phyloP scores from a whole-genome alignment of 1,140 invertebrate species.

The Drosophila orena region DNA sequence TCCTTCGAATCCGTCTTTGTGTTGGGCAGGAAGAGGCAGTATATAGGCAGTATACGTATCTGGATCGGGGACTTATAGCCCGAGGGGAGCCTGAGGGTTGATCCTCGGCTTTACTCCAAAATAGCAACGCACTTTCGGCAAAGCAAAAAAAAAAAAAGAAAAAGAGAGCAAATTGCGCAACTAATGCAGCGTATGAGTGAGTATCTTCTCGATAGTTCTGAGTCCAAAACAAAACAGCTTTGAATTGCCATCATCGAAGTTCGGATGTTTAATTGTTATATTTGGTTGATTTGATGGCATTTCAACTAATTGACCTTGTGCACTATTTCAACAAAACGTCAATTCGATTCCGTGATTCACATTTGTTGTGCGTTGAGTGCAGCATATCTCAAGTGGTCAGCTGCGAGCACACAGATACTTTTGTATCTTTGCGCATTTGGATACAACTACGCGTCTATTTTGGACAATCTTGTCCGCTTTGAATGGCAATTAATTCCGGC shows the following conservation, averaged over 20 bases:
- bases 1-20: conserved; percentile 30
- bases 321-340: conserved; percentile 70
- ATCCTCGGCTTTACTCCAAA: conserved; percentile 16
- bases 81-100: conserved; percentile 25
- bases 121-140: conserved; percentile 10
- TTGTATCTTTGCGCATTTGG: conserved; percentile 1
- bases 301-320: conserved; percentile 79
- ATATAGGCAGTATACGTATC: conserved; percentile 1
- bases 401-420: conserved; percentile 4
- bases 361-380: conserved; percentile 46
- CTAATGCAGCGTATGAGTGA: conserved; percentile 1
- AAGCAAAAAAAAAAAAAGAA: background rate
- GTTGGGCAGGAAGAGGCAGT: conserved; percentile 47
- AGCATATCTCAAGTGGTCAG: conserved; percentile 38
- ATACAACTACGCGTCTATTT: conserved; percentile 14
- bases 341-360: conserved; percentile 71
- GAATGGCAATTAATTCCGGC: conserved; percentile 61
- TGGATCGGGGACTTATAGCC: conserved; percentile 26
- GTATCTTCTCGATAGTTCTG: background rate
- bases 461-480: conserved; percentile 51
- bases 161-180: conserved; percentile 47
- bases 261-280: conserved; percentile 58
- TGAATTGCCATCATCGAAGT: conserved; percentile 39
- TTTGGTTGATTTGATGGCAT: conserved; percentile 52
- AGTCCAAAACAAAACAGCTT: conserved; percentile 15